Evolutionary conservation across 2,888 invertebrate species (phyloP), one percentile per base, ranked within the genome.

Genomic region (Standfussiana lucernea): DNA sequence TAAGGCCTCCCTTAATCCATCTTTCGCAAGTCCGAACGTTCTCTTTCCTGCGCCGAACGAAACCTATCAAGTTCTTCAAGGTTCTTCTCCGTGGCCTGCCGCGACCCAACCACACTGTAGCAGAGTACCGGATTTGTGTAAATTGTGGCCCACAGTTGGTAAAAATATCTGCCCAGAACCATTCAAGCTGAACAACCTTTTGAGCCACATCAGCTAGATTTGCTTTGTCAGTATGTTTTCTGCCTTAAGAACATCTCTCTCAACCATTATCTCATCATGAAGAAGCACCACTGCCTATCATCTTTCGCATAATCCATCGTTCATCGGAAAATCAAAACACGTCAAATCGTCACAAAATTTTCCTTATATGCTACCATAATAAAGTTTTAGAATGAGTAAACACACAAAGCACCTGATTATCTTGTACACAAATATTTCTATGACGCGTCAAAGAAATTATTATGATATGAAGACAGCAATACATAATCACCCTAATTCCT

Each of bases 321-420:
- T 37, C 64, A 64, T 40, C 6, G 6, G 28, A 59, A 71, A 35
- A 70, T 35, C n/a, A 73, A 45, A 32, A 21, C 2, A 56, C 10
- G 32, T n/a, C 15, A 61, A 35, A 24, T 28, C 4, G 35, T 65
- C 13, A 4, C 35, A 0, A 59, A 37, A n/a, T 15, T 28, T 45
- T 53, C 66, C 59, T 40, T 40, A 35, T 10, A n/a, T 56, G 0
- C 11, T 42, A 13, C 15, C 37, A 50, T 32, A 56, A 65, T 79
- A 37, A 71, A 40, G 35, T 50, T n/a, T n/a, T 56, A 53, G 32
- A 66, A n/a, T 66, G 21, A 72, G 50, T 53, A 42, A 53, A 42
- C 50, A 72, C 21, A 62, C 61, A 67, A 64, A 64, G 53, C 40
- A 35, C 47, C 47, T 35, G 75, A 80, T 75, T 74, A 79, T 75